Evolutionary conservation across 2,888 invertebrate species (phyloP).

Genomic region (Synergus japonicus): DNA sequence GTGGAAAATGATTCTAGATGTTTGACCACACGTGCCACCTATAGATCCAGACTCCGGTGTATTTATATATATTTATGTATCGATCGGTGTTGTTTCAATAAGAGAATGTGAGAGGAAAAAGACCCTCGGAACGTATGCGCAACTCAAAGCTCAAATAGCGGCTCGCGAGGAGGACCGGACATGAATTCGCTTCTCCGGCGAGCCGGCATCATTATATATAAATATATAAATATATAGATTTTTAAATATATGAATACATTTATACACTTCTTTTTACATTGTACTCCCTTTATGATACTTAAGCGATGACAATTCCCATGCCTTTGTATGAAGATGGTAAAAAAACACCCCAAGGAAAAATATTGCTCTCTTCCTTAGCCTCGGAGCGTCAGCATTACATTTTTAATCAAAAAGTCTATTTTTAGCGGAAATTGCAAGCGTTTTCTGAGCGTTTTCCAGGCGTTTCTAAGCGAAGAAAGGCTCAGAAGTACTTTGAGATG

Average conservation of each 20-base stretch:
- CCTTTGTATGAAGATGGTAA: conserved; percentile 63
- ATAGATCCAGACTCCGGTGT: conserved; percentile 34
- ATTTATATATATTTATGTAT: conserved; percentile 48
- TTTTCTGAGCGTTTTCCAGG: too few relatives aligned
- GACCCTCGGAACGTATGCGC: conserved; percentile 69
- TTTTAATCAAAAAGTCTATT: too few relatives aligned
- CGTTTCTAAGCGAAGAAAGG: too few relatives aligned
- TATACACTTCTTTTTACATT: conserved; percentile 71
- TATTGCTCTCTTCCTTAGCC: neutral
- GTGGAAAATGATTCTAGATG: conserved; percentile 37
- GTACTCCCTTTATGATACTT: conserved; percentile 69
- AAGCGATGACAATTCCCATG: conserved; percentile 66
- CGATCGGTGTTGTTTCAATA: conserved; percentile 52
- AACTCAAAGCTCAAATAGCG: conserved; percentile 76
- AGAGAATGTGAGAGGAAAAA: conserved; percentile 49
- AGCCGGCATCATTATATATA: conserved; percentile 75
- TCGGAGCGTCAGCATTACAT: neutral
- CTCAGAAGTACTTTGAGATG: too few relatives aligned
- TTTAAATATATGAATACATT: conserved; percentile 64
- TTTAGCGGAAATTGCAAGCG: too few relatives aligned
- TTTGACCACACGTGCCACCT: conserved; percentile 48
- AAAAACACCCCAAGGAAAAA: neutral
- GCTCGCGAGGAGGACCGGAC: conserved; percentile 77
- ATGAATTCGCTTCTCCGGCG: conserved; percentile 76
- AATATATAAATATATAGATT: conserved; percentile 65